phyloP scores from a whole-genome alignment of 2,888 invertebrate species.

The Apocheima hispidaria region DNA sequence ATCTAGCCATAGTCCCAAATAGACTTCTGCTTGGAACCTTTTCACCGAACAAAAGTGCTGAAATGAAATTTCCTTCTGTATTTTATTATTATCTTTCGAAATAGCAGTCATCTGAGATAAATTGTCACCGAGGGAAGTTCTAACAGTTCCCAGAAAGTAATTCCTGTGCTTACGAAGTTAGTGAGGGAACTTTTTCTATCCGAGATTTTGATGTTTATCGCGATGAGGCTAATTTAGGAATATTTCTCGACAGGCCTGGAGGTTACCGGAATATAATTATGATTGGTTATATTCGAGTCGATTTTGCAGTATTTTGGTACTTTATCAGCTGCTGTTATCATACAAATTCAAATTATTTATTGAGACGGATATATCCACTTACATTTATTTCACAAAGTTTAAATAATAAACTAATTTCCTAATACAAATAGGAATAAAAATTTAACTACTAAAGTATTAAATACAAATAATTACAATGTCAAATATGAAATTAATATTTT shows the following conservation, averaged over 20 bases:
- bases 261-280: slow-evolving; percentile 4
- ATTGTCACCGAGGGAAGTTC: slow-evolving; percentile 40
- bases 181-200: slow-evolving; percentile 35
- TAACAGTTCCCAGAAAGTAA: slow-evolving; percentile 34
- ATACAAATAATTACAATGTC: no score
- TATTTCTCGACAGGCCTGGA: slow-evolving; percentile 13
- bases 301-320: neutral
- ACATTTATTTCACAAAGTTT: no score
- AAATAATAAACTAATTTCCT: no score
- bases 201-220: slow-evolving; percentile 33
- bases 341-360: neutral
- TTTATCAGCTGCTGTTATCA: neutral
- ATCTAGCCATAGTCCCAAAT: slow-evolving; percentile 10
- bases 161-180: slow-evolving; percentile 37
- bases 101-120: slow-evolving; percentile 38
- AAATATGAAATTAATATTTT: no score
- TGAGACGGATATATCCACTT: no score
- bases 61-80: slow-evolving; percentile 33
- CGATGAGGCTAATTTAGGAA: slow-evolving; percentile 29
- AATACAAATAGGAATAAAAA: no score
- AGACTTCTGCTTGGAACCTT: slow-evolving; percentile 7
- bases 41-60: slow-evolving; percentile 35
- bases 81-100: slow-evolving; percentile 35
- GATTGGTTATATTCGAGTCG: neutral
- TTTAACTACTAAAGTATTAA: no score